phyloP scores from a whole-genome alignment of 1,140 invertebrate genomes.

The Ceratosolen solmsi region DNA sequence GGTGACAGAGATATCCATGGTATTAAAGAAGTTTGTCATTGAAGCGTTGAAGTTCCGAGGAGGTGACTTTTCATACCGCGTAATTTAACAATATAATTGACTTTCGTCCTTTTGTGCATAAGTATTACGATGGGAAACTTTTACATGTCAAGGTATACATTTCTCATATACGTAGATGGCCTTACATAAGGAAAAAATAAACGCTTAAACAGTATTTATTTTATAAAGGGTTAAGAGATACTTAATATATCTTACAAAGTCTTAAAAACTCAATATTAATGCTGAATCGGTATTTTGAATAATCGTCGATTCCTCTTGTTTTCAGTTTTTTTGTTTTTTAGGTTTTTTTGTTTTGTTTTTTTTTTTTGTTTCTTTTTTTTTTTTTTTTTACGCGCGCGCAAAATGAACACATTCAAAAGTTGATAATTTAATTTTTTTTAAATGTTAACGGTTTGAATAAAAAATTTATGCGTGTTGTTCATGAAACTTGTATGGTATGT shows the following conservation, averaged over 20 bases:
- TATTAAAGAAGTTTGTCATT: neutral
- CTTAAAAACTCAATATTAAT: neutral
- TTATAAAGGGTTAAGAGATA: neutral
- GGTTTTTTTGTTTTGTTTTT: too few species aligned
- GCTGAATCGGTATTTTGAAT: too few species aligned
- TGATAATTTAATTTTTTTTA: too few species aligned
- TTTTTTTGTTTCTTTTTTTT: too few species aligned
- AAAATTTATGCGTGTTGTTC: neutral
- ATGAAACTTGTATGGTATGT: neutral
- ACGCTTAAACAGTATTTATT: neutral
- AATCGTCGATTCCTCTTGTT: too few species aligned
- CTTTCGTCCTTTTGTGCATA: neutral
- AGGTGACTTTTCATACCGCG: neutral
- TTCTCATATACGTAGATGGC: neutral
- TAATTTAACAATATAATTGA: conserved; percentile 3
- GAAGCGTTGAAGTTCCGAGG: neutral
- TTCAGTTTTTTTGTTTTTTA: too few species aligned
- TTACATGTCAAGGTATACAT: neutral
- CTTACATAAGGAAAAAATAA: neutral
- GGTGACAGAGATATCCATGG: neutral
- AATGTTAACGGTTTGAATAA: neutral
- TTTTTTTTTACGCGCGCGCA: too few species aligned
- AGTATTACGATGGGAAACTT: neutral
- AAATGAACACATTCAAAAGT: too few species aligned
- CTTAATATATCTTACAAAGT: neutral